Percentiles rank a stretch among this genome's conserved stretches.
phyloP scores from a whole-genome alignment of 2,797 vertebrate genomes.

The Alfaro cultratus region DNA sequence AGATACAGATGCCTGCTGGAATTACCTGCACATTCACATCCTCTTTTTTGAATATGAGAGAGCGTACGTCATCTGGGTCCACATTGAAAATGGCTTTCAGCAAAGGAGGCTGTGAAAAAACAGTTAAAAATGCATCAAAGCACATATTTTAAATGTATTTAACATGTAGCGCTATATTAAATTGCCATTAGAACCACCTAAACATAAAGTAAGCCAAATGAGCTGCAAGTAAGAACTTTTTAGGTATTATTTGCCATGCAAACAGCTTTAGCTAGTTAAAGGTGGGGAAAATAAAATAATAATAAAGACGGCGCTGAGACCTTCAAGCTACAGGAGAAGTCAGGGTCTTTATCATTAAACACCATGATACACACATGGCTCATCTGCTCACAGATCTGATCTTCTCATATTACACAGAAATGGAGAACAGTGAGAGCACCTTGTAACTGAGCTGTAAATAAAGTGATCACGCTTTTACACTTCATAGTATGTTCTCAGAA shows the following conservation, averaged over 20 bases:
- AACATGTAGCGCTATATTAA: constrained; percentile 2
- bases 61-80: constrained; percentile 97
- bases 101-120: constrained; percentile 89
- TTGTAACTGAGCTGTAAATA: constrained; percentile 15
- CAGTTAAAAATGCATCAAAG: neutral
- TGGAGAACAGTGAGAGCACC: neutral
- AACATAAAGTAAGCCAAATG: neutral
- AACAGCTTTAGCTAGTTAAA: neutral
- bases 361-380: constrained; percentile 92
- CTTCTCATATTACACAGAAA: neutral
- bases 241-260: neutral
- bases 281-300: constrained; percentile 41
- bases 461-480: constrained; percentile 23
- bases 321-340: constrained; percentile 74
- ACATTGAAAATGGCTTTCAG: constrained; percentile 99
- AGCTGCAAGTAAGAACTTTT: neutral
- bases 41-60: constrained; percentile 98
- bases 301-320: constrained; percentile 25
- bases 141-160: constrained; percentile 8
- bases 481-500: constrained; percentile 27
- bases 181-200: neutral
- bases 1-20: constrained; percentile 18
- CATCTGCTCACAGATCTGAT: constrained; percentile 79
- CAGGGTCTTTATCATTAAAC: constrained; percentile 89
- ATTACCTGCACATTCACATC: constrained; percentile 98